Evolutionary conservation across 2,888 invertebrate species (phyloP).

Genomic region (Suillia variegata): DNA sequence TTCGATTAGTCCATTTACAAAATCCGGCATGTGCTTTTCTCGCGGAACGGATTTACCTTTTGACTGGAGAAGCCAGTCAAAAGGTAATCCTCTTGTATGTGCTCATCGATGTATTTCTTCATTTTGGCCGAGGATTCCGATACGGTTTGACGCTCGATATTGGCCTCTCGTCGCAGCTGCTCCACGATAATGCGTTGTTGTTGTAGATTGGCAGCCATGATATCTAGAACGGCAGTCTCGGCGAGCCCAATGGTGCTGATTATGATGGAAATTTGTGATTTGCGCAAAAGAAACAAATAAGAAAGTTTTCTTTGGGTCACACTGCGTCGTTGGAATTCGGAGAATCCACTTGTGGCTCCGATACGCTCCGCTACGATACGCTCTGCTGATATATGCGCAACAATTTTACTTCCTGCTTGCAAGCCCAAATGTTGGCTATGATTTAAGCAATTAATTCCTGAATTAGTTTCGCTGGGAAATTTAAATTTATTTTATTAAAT

Average conservation of each 20-base stretch:
- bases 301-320: no score
- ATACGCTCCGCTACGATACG: background rate
- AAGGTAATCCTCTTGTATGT: conserved; percentile 91
- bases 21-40: conserved; percentile 87
- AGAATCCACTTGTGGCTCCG: background rate
- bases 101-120: conserved; percentile 87
- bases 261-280: no score
- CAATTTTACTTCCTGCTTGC: no score
- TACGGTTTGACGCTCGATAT: conserved; percentile 17
- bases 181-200: conserved; percentile 90
- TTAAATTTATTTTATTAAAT: no score
- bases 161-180: conserved; percentile 84
- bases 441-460: no score
- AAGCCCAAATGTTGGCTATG: no score
- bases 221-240: conserved; percentile 88
- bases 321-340: background rate
- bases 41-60: conserved; percentile 93
- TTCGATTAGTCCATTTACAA: conserved; percentile 68
- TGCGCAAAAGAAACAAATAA: no score
- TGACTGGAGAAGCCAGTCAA: conserved; percentile 92
- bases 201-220: conserved; percentile 92
- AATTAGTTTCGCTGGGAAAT: no score
- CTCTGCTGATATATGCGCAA: no score
- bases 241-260: conserved; percentile 63
- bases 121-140: conserved; percentile 92